These are phyloP conservation scores for Aphyosemion australe DNA, from an alignment of 2,113 vertebrate species.

Conservation along the genomic window DNA sequence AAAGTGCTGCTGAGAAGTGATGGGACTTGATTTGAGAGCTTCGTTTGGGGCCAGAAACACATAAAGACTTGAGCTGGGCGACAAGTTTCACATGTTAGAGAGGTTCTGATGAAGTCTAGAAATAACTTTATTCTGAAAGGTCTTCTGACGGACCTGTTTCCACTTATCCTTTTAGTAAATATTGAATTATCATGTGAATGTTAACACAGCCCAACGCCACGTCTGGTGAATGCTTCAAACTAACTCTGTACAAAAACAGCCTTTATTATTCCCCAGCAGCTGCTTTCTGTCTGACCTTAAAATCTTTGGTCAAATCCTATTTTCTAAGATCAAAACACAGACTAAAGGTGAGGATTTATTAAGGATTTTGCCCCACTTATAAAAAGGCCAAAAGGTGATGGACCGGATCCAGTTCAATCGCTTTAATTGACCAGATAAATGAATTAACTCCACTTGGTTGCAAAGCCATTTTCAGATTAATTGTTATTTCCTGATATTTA, in stretches of 20 bases:
- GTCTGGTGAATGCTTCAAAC: constrained; percentile 3
- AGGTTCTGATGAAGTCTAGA: not conserved
- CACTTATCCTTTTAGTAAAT: not conserved
- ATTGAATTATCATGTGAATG: constrained; percentile 14
- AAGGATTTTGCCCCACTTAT: not conserved
- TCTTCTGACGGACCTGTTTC: not conserved
- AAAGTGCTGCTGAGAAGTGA: constrained; percentile 48
- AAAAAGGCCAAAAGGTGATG: constrained; percentile 12
- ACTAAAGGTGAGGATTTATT: constrained; percentile 11
- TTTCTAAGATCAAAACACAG: not conserved
- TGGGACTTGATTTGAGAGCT: constrained; percentile 37
- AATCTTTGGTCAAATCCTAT: not conserved
- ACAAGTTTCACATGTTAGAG: constrained; percentile 3
- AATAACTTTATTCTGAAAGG: not conserved
- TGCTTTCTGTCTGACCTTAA: constrained; percentile 30
- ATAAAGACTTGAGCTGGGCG: constrained; percentile 16
- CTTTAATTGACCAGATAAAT: constrained; percentile 24
- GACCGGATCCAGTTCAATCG: constrained; percentile 7
- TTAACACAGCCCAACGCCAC: not conserved
- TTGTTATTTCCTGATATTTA: constrained; percentile 28
- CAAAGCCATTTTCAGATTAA: constrained; percentile 15
- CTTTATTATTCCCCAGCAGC: constrained; percentile 29
- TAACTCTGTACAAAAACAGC: constrained; percentile 9
- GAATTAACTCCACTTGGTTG: constrained; percentile 12
- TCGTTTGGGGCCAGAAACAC: constrained; percentile 13